phyloP scores from a whole-genome alignment of 2,113 vertebrate genomes.

The Malurus elegans region DNA sequence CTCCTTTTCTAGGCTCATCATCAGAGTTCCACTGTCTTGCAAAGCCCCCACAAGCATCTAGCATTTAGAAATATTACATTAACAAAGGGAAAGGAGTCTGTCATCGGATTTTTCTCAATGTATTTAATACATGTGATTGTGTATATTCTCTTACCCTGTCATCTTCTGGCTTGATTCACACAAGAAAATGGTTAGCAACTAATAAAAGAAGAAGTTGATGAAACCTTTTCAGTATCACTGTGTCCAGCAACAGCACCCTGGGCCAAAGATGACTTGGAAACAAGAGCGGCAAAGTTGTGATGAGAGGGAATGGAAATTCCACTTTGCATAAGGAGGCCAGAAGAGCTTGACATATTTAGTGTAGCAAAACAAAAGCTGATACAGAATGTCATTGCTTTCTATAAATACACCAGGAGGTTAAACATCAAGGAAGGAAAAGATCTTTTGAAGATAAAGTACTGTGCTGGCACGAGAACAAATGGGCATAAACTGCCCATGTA shows the following conservation, averaged over 20 bases:
- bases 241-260: background rate
- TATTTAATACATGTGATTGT: background rate
- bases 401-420: constrained; percentile 24
- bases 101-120: background rate
- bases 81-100: background rate
- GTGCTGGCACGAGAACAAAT: constrained; percentile 45
- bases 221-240: background rate
- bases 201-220: background rate
- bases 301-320: background rate
- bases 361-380: constrained; percentile 32
- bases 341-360: background rate
- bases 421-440: constrained; percentile 27
- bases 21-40: background rate
- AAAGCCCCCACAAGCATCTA: background rate
- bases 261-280: background rate
- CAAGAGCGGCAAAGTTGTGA: background rate
- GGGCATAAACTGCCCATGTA: constrained; percentile 21
- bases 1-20: background rate
- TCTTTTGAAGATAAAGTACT: constrained; percentile 40
- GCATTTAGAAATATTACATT: background rate
- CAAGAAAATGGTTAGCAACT: background rate
- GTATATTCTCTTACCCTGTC: background rate
- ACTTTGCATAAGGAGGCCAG: background rate
- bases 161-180: background rate
- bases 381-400: background rate